Base-by-base conservation (phyloP, 2,113 vertebrate genomes). In the Sebastes fasciatus region DNA sequence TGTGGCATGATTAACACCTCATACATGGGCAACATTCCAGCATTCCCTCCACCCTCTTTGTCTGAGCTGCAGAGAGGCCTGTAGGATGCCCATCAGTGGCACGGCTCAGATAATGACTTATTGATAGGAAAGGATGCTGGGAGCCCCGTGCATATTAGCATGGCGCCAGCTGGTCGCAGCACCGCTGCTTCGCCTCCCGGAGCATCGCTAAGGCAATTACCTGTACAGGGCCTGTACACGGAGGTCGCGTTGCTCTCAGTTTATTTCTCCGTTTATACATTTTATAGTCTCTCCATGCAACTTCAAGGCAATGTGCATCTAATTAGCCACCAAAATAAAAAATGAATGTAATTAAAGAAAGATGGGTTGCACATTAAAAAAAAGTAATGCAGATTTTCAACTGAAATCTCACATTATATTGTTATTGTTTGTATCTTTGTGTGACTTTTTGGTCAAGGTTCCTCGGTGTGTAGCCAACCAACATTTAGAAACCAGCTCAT, bases 91-190 rank as follows among this genome's bases (percentile, higher is more conserved):
- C 80, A 80, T 84, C 83, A 77, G 76, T 93, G 95, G 95, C 94
- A 94, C 54, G 74, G 82, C 95, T 96, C 96, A 96, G 92, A 96
- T 97, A 97, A 98, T 97, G 96, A 97, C 95, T 97, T 98, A 97
- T 96, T 97, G 97, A 97, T 97, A 95, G 95, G 88, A 91, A 91
- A 96, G 93, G 95, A 96, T 93, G 94, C 78, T 58, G 94, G 62
- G 72, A 94, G 93, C 93, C 91, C 91, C 86, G 80, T 49, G 89
- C 84, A 94, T 95, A 96, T 96, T 96, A 96, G 93, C 90, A 90
- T 92, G 94, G 95, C 86, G 87, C 94, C 94, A 95, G 94, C 89
- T 93, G 94, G 95, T 96, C 90, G 65, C 89, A 86, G 93, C 90
- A 92, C 75, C 17, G 71, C 69, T 42, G 74, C 69, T 79, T 66